A percentile compares a stretch with the other conserved stretches of the same genome.
Conservation (phyloP, 2,888 invertebrate genomes). For the Omphaloscelis lunosa region DNA sequence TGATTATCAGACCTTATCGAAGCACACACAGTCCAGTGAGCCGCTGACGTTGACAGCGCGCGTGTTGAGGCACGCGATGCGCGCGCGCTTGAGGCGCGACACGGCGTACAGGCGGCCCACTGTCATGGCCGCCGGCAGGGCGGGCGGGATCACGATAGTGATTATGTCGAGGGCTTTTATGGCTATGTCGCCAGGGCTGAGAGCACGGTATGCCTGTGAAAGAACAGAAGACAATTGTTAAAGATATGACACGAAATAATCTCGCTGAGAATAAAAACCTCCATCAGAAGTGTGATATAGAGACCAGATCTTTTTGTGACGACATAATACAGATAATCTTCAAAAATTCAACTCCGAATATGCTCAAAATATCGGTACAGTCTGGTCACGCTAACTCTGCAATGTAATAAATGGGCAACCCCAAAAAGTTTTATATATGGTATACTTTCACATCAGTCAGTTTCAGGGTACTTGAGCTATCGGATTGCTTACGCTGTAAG, state of each 20-base stretch:
- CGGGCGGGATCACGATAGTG: constrained; percentile 98
- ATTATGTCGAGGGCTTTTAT: constrained; percentile 97
- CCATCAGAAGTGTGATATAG: too few relatives aligned
- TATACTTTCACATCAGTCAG: too few relatives aligned
- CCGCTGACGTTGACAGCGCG: constrained; percentile 98
- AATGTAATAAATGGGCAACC: too few relatives aligned
- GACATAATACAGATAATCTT: too few relatives aligned
- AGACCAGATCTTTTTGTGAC: too few relatives aligned
- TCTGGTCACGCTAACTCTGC: too few relatives aligned
- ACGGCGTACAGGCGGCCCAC: constrained; percentile 98
- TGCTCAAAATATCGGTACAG: too few relatives aligned
- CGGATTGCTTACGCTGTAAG: too few relatives aligned
- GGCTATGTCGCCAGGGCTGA: constrained; percentile 92
- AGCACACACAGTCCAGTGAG: constrained; percentile 96
- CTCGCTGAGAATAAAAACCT: too few relatives aligned
- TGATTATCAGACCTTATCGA: constrained; percentile 93
- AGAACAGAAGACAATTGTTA: fast-evolving
- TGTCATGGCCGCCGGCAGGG: constrained; percentile 99
- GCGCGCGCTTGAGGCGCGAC: constrained; percentile 93
- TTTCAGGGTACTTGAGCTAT: too few relatives aligned
- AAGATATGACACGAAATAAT: neutral
- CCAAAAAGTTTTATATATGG: too few relatives aligned
- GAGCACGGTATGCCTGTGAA: constrained; percentile 90
- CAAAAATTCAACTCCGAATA: too few relatives aligned
- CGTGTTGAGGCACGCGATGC: constrained; percentile 98